Base-by-base conservation (phyloP, 2,888 invertebrate species). In the Yponomeuta evonymella region DNA sequence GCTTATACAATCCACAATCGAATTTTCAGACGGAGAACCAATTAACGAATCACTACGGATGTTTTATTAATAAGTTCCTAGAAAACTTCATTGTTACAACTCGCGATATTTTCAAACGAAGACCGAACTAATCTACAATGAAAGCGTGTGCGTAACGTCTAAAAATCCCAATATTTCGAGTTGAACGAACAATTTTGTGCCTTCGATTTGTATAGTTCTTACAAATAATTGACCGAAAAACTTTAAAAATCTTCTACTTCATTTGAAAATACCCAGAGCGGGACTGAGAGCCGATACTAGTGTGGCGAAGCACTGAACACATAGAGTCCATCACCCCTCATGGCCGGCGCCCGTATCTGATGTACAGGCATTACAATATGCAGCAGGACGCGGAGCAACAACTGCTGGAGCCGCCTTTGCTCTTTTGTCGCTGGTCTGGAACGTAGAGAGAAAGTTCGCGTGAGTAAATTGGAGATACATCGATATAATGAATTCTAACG, bases 391-490 rank as follows among this genome's bases (percentile, higher is more conserved):
- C 95, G 82, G 97, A 97, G 94, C 97, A 98, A 95, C 97, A 97
- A 95, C 97, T 97, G 94, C 97, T 97, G 82, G 97, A 97, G 78
- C 97, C 97, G 78, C 97, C 97, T 96, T 98, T 98, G 94, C 97
- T 97, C 93, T 97, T 97, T 93, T 97, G 97, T 93, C 97, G 95
- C 94, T 97, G 97, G 95, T 97, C 97, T 98, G 71, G 48, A 71
- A 83, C 83, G 65, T 77, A 81, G 79, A 82, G 75, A 15, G 5
- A 58, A 43, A 8, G 43, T 43, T 43, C 9, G 5, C 9, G 5
- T 43, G 5, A 43, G 43, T 43, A 8, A 43, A 43, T 8, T 1
- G 43, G 43, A 43, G 43, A 43, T 8, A 43, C 43, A 43, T 43
- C 43, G 9, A 43, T 43, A 8, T 33, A 33, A 33, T 33, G 33